phyloP scores from a whole-genome alignment of 2,888 invertebrate species.

The Pimpla rufipes region DNA sequence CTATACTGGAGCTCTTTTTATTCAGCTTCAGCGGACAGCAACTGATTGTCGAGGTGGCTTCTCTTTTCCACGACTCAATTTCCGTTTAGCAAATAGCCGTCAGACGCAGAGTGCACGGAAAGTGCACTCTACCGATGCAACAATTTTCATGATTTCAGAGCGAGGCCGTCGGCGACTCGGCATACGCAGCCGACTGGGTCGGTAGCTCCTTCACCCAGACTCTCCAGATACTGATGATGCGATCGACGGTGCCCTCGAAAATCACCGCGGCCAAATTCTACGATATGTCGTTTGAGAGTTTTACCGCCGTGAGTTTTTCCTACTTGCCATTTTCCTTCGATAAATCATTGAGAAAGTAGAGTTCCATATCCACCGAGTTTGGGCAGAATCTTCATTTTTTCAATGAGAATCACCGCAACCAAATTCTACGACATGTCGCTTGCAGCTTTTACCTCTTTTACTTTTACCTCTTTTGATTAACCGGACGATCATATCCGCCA shows the following conservation, averaged over 20 bases:
- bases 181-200: conserved; percentile 76
- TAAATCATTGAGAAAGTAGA: no score
- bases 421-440: conserved; percentile 81
- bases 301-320: conserved; percentile 78
- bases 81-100: neutral
- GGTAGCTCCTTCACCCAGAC: conserved; percentile 68
- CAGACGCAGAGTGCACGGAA: neutral
- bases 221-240: conserved; percentile 77
- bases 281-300: conserved; percentile 79
- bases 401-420: conserved; percentile 79
- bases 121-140: neutral
- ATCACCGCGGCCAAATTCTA: conserved; percentile 82
- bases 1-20: conserved; percentile 79
- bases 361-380: no score
- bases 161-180: conserved; percentile 73
- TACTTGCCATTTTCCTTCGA: no score
- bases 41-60: conserved; percentile 76
- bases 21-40: conserved; percentile 80
- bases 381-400: no score
- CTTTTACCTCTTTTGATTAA: conserved; percentile 13
- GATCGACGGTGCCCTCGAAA: conserved; percentile 75
- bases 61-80: neutral
- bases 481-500: no score
- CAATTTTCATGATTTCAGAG: conserved; percentile 72
- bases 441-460: conserved; percentile 78